Base-by-base conservation (phyloP, 1,140 invertebrate species). In the Samia ricini region DNA sequence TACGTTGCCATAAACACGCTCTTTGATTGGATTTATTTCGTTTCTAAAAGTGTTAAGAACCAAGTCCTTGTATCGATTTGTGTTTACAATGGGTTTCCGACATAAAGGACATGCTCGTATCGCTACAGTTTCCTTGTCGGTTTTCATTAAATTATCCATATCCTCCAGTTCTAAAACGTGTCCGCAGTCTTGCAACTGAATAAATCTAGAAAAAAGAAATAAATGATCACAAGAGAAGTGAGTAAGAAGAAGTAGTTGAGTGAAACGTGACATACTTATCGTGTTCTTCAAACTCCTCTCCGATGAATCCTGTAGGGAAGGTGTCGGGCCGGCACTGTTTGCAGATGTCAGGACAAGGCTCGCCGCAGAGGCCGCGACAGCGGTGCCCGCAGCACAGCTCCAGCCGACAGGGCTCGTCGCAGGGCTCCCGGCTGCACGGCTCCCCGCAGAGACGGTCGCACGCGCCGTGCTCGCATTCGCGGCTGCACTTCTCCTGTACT, bases 281-380 rank as follows among this genome's bases (percentile, higher is more conserved):
- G 72, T 92, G 86, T 24, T 90, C 85, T 2, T 92, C 91, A 63
- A 92, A 92, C 69, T 92, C 91, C 71, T 85, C 90, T 6, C 93
- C 93, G 19, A 95, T 90, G 63, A 95, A 91, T 50, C 91, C 86
- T 19, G 85, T 90, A 22, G 83, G 72, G 83, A 92, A 86, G 56
- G 82, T 56, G 0, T 88, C 85, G 18, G 85, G 77, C 55, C 83
- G 57, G 76, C 93, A 93, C 54, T 82, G 56, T 4, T 82, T 74
- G 77, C 93, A 93, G 19, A 92, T 64, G 54, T 79, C 91, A 82
- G 89, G 92, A 79, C 92, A 92, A 69, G 89, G 83, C 77, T 96
- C 95, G 12, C 94, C 94, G 85, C 95, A 95, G 56, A 94, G 91
- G 22, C 94, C 94, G 73, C 92, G 89, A 79, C 94, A 95, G 2